Evolutionary conservation across 2,888 invertebrate genomes (phyloP), one percentile per base, ranked within the genome.

Genomic region (Diaprepes abbreviatus): DNA sequence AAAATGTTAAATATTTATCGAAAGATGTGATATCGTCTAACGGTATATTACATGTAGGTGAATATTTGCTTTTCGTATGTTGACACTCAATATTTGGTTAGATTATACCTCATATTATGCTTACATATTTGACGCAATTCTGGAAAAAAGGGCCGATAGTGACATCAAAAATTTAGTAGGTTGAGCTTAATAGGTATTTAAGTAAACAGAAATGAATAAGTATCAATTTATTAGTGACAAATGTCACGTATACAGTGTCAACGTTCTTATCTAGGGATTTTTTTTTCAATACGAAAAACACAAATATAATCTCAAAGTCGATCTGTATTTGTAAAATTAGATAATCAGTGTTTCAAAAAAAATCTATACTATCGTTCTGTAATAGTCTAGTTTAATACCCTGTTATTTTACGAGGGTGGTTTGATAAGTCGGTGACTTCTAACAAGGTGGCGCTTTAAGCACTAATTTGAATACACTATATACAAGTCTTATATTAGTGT

Each of bases 11-110:
- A 28, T 50, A 50, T 28, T 28, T 50, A 24, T 28, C 9, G 7
- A 50, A 14, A n/a, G 24, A 24, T 45, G 12, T 45, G 45, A 50
- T 48, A 48, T 28, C 21, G 19, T 12, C 14, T 28, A 24, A 45
- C 45, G 24, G 48, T 50, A 50, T 16, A 21, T 24, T 16, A 28
- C 28, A 24, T 50, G 48, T 50, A 31, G 31, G 28, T 50, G 48
- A 50, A 50, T 50, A 28, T 28, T 50, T 50, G 16, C 48, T 28
- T 12, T 50, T 16, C 9, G 16, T 7, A 6, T 50, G 14, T 50
- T 50, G 28, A 50, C 48, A 31, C 16, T 50, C 10, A 50, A 50
- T 50, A 28, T 50, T 50, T 50, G n/a, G 14, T 28, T 50, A 28
- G 48, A 50, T 50, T 50, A 50, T 19, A n/a, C 14, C 12, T 28